Base-by-base conservation (phyloP, 2,888 invertebrate species). In the Horisme vitalbata region DNA sequence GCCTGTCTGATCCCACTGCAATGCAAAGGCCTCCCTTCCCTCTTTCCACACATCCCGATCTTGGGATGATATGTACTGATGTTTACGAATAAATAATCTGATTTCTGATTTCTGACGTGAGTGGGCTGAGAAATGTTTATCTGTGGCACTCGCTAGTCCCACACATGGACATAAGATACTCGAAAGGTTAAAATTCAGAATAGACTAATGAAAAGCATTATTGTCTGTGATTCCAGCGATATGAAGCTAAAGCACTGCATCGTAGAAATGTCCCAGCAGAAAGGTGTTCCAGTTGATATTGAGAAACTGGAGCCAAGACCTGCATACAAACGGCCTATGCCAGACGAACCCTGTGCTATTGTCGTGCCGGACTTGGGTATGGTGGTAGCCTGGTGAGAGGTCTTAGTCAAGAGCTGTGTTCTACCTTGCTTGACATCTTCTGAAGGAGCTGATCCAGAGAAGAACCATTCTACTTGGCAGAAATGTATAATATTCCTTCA, bases 341-440 rank as follows among this genome's bases (percentile, higher is more conserved):
- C 63, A 0, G 72, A 75, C 4, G 82, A 83, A 30, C 76, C 75
- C 49, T 85, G 84, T 51, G 73, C 81, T 8, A 83, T 85, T 11
- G 69, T 82, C 45, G 68, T 84, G 23, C 83, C 84, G 0, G 81
- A 83, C 37, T 73, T 82, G 4, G 81, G 68, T 33, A 45, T 50
- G 23, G 31, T 44, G 7, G 48, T 48, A 2, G 48, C 48, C 26
- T 39, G 34, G 41, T 46, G 35, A 46, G 14, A 9, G 3, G 8
- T 24, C 15, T 10, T n/a, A 10, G 8, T n/a, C 28, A 21, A 2
- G 12, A 10, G 32, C 14, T 32, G 14, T 27, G 14, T 12, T 21
- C 11, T 33, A 33, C 13, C 26, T 41, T 28, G 24, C 14, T 27
- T 41, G 3, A 8, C 2, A 5, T 18, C 5, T 4, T 18, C 18